Conservation (phyloP, 1,140 invertebrate genomes). For the Asobara japonica region DNA sequence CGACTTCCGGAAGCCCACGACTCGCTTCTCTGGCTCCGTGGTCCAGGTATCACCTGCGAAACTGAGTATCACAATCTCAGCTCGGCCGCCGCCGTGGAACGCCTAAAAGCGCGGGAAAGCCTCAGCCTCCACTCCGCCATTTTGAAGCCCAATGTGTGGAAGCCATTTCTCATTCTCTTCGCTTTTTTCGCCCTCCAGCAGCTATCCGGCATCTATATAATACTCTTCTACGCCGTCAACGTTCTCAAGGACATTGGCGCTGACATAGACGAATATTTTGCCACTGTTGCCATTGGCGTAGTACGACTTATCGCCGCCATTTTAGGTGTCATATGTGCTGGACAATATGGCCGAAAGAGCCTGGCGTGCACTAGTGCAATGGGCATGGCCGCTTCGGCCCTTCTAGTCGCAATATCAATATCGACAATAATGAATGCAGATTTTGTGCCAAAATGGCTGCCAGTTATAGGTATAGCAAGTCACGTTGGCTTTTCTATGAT, state of each 20-base stretch:
- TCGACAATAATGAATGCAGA: conserved; percentile 19
- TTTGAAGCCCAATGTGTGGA: conserved; percentile 64
- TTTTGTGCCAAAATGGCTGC: conserved; percentile 60
- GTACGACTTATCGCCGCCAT: conserved; percentile 14
- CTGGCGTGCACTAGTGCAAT: conserved; percentile 75
- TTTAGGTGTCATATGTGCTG: conserved; percentile 70
- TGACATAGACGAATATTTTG: conserved; percentile 74
- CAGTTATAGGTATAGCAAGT: conserved; percentile 72
- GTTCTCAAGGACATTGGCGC: conserved; percentile 76
- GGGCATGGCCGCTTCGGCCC: conserved; percentile 72
- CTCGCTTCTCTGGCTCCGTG: conserved; percentile 75
- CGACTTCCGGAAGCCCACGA: conserved; percentile 71
- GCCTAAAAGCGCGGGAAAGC: neutral
- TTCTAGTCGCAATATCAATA: conserved; percentile 64
- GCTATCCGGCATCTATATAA: conserved; percentile 78
- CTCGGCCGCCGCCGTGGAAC: conserved; percentile 31
- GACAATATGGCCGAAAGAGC: conserved; percentile 73
- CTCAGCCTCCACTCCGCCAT: conserved; percentile 31
- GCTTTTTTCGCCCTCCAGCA: conserved; percentile 77
- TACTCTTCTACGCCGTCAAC: conserved; percentile 80
- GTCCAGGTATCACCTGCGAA: conserved; percentile 56
- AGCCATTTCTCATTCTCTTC: conserved; percentile 74
- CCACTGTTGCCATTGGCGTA: conserved; percentile 79
- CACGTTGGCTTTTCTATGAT: conserved; percentile 80
- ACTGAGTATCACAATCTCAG: conserved; percentile 48